Evolutionary conservation across 2,888 invertebrate species (phyloP), one percentile per base, ranked within the genome.

Genomic region (Cantharis lateralis): DNA sequence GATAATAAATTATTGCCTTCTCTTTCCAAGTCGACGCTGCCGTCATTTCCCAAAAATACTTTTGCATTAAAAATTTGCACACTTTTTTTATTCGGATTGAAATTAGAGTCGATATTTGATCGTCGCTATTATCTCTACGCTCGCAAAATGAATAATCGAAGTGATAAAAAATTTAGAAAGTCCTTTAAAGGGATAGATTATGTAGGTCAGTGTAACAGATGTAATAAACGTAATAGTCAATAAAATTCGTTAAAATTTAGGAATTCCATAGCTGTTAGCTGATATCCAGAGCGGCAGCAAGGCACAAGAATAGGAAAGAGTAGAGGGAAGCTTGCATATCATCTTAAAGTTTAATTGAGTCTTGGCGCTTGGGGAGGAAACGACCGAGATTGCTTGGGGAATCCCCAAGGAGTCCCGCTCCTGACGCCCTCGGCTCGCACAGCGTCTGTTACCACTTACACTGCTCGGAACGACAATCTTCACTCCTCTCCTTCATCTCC

Each of bases 271-370:
- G 78, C 80, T 80, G 81, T 73, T 76, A 75, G 78, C 76, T 82
- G 81, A 80, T 82, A 81, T 82, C 81, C 81, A 80, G 82, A 81
- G 81, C 74, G 76, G 77, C 76, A 77, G 75, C 75, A 75, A 80
- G 79, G 81, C 79, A 78, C 81, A 81, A 83, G 82, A 82, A 81
- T 81, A 78, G 75, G 75, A 71, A 78, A 76, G 78, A 76, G 78
- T 68, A 63, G 76, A 83, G 84, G 85, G 85, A 84, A 85, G 86
- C 87, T 87, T 88, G 90, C 91, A 91, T 91, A 91, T 90, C 91
- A 90, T 91, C 91, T 91, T 91, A 90, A 92, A 92, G 92, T 92
- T 92, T 92, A 92, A 93, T 92, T 92, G 92, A 92, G 91, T 91
- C 91, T 89, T 87, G 88, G 89, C 89, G 89, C 89, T 88, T 86